Percentiles rank a stretch among this genome's conserved stretches.
phyloP scores from a whole-genome alignment of 2,888 invertebrate genomes.

The Doris montereyensis region DNA sequence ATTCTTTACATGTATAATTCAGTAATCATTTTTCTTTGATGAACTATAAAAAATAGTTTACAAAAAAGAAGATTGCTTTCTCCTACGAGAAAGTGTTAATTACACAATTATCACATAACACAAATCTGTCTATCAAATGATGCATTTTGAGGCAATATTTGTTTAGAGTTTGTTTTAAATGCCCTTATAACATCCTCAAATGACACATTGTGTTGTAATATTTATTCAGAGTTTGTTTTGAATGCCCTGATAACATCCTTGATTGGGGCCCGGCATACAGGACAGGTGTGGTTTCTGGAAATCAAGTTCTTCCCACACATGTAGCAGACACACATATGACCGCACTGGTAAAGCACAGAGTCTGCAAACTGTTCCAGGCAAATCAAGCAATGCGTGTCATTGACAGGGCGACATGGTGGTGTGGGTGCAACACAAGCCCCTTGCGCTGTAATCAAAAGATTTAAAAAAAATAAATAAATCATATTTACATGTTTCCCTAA shows the following conservation, averaged over 20 bases:
- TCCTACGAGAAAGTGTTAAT: too few species aligned
- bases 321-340: constrained; percentile 71
- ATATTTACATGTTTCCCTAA: too few species aligned
- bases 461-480: too few species aligned
- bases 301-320: constrained; percentile 68
- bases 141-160: not conserved
- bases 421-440: not conserved
- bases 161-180: constrained; percentile 61
- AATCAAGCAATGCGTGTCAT: constrained; percentile 68
- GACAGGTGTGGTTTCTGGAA: constrained; percentile 60
- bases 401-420: constrained; percentile 50
- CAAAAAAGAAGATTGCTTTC: too few species aligned
- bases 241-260: constrained; percentile 70
- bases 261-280: constrained; percentile 71
- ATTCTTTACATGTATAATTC: too few species aligned
- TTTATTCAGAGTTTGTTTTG: constrained; percentile 56
- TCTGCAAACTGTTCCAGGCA: constrained; percentile 69
- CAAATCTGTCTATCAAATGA: too few species aligned
- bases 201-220: not conserved
- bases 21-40: too few species aligned
- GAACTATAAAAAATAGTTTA: too few species aligned
- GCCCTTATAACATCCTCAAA: constrained; percentile 70
- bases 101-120: too few species aligned
- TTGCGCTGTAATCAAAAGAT: not conserved
- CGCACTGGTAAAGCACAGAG: constrained; percentile 71